These are phyloP conservation scores for Spea multiplicata DNA, from an alignment of 2,113 vertebrate genomes.

Conservation along the genomic window DNA sequence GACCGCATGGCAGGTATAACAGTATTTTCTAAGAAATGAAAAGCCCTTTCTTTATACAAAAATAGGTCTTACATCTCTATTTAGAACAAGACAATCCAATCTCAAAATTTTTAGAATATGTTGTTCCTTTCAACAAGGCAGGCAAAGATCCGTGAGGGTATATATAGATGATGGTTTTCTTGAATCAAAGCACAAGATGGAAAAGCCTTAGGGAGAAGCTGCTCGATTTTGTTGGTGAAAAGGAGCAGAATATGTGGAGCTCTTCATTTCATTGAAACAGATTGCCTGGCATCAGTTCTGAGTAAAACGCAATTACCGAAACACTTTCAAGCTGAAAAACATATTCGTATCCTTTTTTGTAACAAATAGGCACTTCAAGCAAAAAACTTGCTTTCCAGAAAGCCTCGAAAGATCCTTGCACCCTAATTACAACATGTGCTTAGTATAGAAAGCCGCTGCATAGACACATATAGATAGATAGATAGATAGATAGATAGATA, in stretches of 20 bases:
- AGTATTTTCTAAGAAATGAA: too few species aligned
- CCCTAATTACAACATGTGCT: neutral
- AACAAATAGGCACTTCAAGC: neutral
- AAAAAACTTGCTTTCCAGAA: neutral
- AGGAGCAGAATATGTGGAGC: neutral
- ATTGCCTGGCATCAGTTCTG: neutral
- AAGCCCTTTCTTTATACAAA: too few species aligned
- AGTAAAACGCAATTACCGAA: neutral
- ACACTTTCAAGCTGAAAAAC: neutral
- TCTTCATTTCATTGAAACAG: neutral
- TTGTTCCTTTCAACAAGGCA: too few species aligned
- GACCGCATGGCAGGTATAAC: too few species aligned
- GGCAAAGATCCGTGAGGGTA: neutral
- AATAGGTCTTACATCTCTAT: too few species aligned
- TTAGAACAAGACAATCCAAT: too few species aligned
- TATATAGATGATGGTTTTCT: neutral
- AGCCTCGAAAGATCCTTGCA: neutral
- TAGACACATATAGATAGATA: too few species aligned
- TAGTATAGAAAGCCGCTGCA: neutral
- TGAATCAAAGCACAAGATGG: neutral
- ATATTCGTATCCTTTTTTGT: neutral
- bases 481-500: too few species aligned
- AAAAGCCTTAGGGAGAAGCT: constrained; percentile 5
- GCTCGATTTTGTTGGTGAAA: constrained; percentile 3
- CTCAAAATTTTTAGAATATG: too few species aligned